Percentiles rank a stretch among this genome's conserved stretches.
Evolutionary conservation across 2,888 invertebrate genomes (phyloP).

Genomic region (Mythimna loreyi): DNA sequence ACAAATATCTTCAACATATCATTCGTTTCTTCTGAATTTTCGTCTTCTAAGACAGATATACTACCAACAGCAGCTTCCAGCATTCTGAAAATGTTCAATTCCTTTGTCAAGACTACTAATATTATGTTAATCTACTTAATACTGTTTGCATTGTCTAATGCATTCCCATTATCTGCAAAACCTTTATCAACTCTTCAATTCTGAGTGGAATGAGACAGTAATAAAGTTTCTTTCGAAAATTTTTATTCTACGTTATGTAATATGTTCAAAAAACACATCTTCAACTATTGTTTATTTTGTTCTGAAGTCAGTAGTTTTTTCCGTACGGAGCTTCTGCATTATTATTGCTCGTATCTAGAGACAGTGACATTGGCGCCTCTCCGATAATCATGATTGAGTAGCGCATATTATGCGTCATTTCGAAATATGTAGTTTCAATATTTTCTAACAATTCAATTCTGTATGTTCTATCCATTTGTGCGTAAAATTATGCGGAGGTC

Average conservation of each 20-base stretch:
- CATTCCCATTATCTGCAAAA: background rate
- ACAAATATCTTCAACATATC: too few species aligned
- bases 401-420: slow-evolving; percentile 35
- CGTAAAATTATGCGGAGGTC: background rate
- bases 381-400: slow-evolving; percentile 50
- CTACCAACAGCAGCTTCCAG: background rate
- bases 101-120: background rate
- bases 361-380: slow-evolving; percentile 56
- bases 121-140: background rate
- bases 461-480: background rate
- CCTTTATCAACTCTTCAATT: background rate
- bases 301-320: background rate
- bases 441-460: slow-evolving; percentile 4
- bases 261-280: background rate
- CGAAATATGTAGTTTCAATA: slow-evolving; percentile 19
- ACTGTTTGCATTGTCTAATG: background rate
- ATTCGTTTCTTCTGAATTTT: background rate
- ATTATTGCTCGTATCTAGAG: background rate
- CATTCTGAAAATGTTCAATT: background rate
- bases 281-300: background rate
- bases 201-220: background rate
- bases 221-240: background rate
- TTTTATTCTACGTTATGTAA: background rate
- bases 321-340: slow-evolving; percentile 19
- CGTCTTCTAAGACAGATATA: background rate